Conservation (phyloP, 1,140 invertebrate species). For the Pantala flavescens region DNA sequence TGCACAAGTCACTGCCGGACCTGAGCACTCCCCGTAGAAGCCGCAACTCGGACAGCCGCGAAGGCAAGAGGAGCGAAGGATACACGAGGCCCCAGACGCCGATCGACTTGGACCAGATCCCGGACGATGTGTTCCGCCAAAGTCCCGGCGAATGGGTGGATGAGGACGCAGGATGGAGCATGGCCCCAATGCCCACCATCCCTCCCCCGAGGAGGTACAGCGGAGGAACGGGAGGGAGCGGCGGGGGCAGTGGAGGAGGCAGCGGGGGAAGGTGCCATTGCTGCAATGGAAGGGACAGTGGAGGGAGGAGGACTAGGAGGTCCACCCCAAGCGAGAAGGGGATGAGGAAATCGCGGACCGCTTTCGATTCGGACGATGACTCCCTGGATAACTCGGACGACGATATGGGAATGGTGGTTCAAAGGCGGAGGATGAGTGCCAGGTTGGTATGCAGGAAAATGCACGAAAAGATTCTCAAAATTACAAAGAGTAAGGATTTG, state of each 20-base stretch:
- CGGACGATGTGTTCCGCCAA: not conserved
- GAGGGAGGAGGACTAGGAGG: not conserved
- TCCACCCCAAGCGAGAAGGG: not conserved
- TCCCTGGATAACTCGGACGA: not conserved
- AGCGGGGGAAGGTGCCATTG: not conserved
- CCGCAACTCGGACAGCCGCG: conserved; percentile 33
- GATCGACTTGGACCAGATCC: not conserved
- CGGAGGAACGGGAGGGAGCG: not conserved
- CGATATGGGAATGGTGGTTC: not conserved
- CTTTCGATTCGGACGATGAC: not conserved
- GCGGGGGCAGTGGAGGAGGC: not conserved
- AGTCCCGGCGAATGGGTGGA: not conserved
- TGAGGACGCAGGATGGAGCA: conserved; percentile 19
- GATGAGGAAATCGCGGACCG: not conserved
- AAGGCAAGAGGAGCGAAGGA: conserved; percentile 21
- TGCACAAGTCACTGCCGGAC: conserved; percentile 75
- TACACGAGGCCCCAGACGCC: conserved; percentile 16
- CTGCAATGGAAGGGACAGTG: not conserved
- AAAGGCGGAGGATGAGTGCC: not conserved
- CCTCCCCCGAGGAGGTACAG: not conserved
- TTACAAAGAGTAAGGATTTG: no score
- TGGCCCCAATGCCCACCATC: conserved; percentile 27
- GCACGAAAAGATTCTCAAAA: no score
- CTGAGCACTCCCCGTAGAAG: conserved; percentile 48
- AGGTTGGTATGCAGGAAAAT: not conserved